Evolutionary conservation across 2,113 vertebrate species (phyloP).

Genomic region (Baryphthengus martii): DNA sequence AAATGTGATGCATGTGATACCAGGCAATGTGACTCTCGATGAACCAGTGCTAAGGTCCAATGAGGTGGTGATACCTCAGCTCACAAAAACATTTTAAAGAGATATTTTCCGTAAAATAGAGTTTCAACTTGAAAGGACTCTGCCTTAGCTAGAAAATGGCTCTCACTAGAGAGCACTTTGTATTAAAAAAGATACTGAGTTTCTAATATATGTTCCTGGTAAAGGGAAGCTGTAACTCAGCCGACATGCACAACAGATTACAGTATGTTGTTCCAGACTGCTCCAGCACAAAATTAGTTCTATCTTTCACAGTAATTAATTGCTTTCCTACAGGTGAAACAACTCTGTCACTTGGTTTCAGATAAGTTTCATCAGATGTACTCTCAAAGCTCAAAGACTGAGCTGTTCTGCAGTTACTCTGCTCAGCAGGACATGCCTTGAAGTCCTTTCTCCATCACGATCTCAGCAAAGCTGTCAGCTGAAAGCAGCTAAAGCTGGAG

Average conservation of each 20-base stretch:
- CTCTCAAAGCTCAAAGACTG: not conserved
- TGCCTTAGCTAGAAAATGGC: not conserved
- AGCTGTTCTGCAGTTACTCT: not conserved
- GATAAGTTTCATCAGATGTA: not conserved
- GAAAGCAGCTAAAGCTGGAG: not conserved
- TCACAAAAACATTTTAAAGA: not conserved
- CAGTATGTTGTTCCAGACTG: not conserved
- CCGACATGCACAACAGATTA: not conserved
- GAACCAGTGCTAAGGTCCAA: not conserved
- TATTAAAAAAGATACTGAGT: not conserved
- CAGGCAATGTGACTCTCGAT: not conserved
- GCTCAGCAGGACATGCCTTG: not conserved
- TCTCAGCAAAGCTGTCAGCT: not conserved
- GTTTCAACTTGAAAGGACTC: not conserved
- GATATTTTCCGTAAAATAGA: not conserved
- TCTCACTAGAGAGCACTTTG: not conserved
- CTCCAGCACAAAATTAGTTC: slow-evolving; percentile 1
- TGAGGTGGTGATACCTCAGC: not conserved
- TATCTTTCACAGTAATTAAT: slow-evolving; percentile 1
- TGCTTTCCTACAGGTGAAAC: not conserved
- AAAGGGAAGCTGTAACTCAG: not conserved
- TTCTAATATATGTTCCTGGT: not conserved
- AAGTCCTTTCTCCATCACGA: not conserved
- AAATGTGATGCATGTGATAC: not conserved
- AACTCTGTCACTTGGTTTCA: not conserved